phyloP scores from a whole-genome alignment of 2,113 vertebrate genomes.

The Poecilia latipinna region DNA sequence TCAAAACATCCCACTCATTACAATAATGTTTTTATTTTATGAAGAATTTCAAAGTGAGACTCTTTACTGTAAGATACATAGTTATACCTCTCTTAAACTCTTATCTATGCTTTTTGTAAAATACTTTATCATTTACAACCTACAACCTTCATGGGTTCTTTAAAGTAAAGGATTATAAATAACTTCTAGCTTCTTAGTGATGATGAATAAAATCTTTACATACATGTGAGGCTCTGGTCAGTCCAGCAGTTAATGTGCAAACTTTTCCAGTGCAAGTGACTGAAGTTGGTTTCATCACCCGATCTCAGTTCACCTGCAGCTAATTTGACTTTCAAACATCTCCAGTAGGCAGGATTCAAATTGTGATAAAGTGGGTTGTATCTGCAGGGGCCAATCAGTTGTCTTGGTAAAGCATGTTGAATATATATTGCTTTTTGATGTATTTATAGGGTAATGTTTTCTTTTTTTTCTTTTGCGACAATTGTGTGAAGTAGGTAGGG shows the following conservation, averaged over 20 bases:
- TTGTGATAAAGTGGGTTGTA: not conserved
- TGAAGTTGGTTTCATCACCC: not conserved
- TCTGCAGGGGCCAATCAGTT: not conserved
- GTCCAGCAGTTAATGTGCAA: not conserved
- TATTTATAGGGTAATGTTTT: not conserved
- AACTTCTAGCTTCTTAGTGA: not conserved
- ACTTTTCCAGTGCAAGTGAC: not conserved
- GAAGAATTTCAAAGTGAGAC: not conserved
- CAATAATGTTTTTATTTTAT: not conserved
- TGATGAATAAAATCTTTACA: not conserved
- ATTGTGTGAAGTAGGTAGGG: no score
- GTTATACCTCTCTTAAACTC: not conserved
- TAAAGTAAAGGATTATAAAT: no score
- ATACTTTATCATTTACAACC: not conserved
- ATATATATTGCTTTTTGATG: not conserved
- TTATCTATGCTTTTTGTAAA: not conserved
- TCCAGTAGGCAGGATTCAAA: constrained; percentile 40
- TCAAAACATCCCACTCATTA: not conserved
- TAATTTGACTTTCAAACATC: constrained; percentile 57
- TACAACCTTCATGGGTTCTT: no score
- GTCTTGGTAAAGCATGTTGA: not conserved
- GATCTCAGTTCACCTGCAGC: constrained; percentile 14
- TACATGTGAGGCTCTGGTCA: not conserved
- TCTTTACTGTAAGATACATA: not conserved
- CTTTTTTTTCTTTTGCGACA: not conserved